Percentiles rank a stretch among this genome's conserved stretches.
These are phyloP conservation scores for Peromyscus leucopus DNA, from an alignment of 2,113 vertebrate genomes.

Conservation along the genomic window DNA sequence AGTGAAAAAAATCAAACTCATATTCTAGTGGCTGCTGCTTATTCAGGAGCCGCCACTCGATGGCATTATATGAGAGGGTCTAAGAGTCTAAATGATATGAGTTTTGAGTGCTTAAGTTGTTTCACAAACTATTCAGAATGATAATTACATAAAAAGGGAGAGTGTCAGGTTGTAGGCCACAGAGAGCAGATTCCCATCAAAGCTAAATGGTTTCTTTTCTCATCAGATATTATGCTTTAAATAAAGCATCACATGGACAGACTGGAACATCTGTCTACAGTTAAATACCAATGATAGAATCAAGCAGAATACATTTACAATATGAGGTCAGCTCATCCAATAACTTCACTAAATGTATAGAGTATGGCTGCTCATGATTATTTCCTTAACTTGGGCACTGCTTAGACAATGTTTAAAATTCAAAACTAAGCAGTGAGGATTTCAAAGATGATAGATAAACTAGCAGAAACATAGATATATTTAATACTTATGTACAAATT, in stretches of 20 bases:
- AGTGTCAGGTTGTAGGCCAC: conserved; percentile 32
- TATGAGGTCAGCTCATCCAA: conserved; percentile 33
- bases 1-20: conserved; percentile 19
- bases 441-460: background rate
- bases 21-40: background rate
- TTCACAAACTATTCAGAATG: conserved; percentile 63
- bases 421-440: background rate
- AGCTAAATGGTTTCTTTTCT: conserved; percentile 21
- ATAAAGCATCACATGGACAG: conserved; percentile 23
- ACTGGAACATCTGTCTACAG: background rate
- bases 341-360: conserved; percentile 34
- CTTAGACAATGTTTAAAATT: background rate
- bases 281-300: background rate
- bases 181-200: conserved; percentile 37
- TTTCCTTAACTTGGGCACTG: conserved; percentile 9
- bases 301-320: background rate
- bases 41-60: conserved; percentile 43
- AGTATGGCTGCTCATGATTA: conserved; percentile 7
- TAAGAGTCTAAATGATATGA: conserved; percentile 54
- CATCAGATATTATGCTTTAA: conserved; percentile 32
- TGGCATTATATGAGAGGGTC: conserved; percentile 21
- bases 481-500: conserved; percentile 30
- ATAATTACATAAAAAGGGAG: conserved; percentile 32
- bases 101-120: conserved; percentile 26
- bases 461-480: background rate